Evolutionary conservation across 2,113 vertebrate species (phyloP).

Genomic region (Macroglossus sobrinus): DNA sequence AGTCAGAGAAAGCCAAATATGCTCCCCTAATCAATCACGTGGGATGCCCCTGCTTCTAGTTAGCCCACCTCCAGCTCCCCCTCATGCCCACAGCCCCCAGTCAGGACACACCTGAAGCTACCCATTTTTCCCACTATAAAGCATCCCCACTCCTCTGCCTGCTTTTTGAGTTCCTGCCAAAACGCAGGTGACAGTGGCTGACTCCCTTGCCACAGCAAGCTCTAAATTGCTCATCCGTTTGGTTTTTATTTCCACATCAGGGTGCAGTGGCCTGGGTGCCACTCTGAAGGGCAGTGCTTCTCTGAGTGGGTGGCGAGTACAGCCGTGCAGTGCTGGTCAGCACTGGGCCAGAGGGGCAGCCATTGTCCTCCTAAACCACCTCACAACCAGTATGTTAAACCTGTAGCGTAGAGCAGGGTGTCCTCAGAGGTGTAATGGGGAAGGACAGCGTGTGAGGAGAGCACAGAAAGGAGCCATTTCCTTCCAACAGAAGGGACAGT

Average conservation of each 20-base stretch:
- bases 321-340: accelerated
- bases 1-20: background rate
- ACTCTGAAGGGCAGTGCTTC: background rate
- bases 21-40: accelerated
- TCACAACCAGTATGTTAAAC: accelerated
- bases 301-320: background rate
- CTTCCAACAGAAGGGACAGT: background rate
- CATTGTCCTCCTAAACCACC: background rate
- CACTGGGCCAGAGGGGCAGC: background rate
- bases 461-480: background rate
- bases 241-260: background rate
- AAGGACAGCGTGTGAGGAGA: accelerated
- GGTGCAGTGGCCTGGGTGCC: background rate
- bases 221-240: background rate
- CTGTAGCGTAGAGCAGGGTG: too few species aligned
- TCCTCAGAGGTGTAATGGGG: background rate
- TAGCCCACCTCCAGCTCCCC: background rate
- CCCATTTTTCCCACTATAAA: accelerated
- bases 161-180: background rate
- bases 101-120: background rate
- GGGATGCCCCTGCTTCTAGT: accelerated
- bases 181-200: accelerated
- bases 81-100: accelerated
- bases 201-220: background rate
- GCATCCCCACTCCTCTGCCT: background rate